A percentile compares a stretch with the other conserved stretches of the same genome.
These are phyloP conservation scores for Anolis apletophallus DNA, from an alignment of 2,797 vertebrate genomes.

Conservation along the genomic window DNA sequence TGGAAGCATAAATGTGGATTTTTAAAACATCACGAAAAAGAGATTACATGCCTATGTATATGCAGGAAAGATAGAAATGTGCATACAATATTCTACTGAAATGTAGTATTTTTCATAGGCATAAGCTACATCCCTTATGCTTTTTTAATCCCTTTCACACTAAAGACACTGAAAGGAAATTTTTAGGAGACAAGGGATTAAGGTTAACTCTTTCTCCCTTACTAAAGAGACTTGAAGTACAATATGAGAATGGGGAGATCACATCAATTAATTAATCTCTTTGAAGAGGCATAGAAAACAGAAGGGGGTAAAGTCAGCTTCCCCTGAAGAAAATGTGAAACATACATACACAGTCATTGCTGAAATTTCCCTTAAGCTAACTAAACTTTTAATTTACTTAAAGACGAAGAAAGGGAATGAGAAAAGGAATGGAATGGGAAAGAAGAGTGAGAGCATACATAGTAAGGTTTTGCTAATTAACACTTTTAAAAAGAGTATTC, in stretches of 20 bases:
- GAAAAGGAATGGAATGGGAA: background rate
- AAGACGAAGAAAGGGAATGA: background rate
- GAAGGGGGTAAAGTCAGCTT: background rate
- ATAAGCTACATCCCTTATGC: constrained; percentile 39
- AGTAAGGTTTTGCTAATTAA: background rate
- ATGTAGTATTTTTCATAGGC: constrained; percentile 27
- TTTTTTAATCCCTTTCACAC: constrained; percentile 47
- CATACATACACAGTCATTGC: background rate
- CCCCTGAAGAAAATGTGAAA: background rate
- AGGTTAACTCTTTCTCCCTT: background rate
- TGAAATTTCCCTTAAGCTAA: background rate
- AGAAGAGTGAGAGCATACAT: too few relatives aligned
- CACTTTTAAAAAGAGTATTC: background rate
- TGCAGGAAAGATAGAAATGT: constrained; percentile 45
- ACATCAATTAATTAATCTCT: background rate
- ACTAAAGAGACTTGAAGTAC: background rate
- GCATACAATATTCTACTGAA: constrained; percentile 34
- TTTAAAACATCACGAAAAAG: constrained; percentile 2
- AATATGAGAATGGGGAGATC: background rate
- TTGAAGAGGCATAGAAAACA: background rate
- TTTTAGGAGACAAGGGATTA: background rate
- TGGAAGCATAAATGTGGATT: constrained; percentile 2
- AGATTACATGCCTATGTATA: constrained; percentile 11
- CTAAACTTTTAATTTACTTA: background rate
- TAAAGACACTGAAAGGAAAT: background rate